phyloP scores from a whole-genome alignment of 2,888 invertebrate genomes.

The Trachelus iudaicus region DNA sequence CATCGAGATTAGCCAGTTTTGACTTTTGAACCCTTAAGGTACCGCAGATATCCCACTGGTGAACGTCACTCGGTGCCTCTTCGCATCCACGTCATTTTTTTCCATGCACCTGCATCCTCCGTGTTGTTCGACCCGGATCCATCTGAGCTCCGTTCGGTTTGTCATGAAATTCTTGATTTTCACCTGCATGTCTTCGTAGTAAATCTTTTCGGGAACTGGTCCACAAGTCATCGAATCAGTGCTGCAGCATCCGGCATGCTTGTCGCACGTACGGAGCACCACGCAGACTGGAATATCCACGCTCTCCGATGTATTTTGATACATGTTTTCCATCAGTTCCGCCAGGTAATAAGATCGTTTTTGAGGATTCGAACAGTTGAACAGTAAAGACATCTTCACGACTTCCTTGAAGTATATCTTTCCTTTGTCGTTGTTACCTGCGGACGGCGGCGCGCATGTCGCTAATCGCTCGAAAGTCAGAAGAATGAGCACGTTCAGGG shows the following conservation, averaged over 20 bases:
- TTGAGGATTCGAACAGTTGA: constrained; percentile 43
- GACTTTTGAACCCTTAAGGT: constrained; percentile 17
- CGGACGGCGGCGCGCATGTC: neutral
- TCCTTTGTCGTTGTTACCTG: neutral
- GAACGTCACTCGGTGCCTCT: constrained; percentile 1
- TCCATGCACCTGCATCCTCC: constrained; percentile 45
- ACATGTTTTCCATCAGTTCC: constrained; percentile 35
- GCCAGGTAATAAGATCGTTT: constrained; percentile 44
- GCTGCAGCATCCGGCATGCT: constrained; percentile 54
- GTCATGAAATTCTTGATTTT: constrained; percentile 34
- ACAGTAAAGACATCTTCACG: constrained; percentile 3
- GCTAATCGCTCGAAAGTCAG: neutral
- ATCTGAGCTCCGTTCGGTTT: constrained; percentile 28
- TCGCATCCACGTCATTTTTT: constrained; percentile 8
- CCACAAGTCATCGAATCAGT: constrained; percentile 39
- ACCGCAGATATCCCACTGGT: neutral
- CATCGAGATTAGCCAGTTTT: neutral
- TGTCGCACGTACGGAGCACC: constrained; percentile 51
- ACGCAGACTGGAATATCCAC: constrained; percentile 40
- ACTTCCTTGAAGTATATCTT: neutral
- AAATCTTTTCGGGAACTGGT: constrained; percentile 31
- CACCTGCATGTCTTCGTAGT: constrained; percentile 44
- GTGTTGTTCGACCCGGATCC: constrained; percentile 51
- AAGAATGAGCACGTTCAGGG: neutral
- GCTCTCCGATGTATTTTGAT: constrained; percentile 29